Conservation (phyloP, 1,140 invertebrate genomes). For the Cyphomyrmex costatus region DNA sequence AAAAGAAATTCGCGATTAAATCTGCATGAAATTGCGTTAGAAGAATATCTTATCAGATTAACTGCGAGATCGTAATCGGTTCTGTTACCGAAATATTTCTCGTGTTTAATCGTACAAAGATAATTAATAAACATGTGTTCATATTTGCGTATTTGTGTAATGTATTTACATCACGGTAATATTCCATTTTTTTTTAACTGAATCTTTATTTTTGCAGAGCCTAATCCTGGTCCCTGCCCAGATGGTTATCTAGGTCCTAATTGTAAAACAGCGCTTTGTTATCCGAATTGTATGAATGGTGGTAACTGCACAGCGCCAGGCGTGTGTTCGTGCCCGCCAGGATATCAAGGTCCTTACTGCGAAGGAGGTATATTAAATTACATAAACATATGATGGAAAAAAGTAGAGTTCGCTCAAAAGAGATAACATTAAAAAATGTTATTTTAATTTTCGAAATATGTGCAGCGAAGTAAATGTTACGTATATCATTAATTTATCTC, state of each 20-base stretch:
- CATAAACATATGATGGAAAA: background rate
- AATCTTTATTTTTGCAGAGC: slow-evolving; percentile 88
- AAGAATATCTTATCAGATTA: slow-evolving; percentile 30
- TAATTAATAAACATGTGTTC: background rate
- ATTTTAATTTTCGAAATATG: background rate
- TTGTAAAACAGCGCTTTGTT: slow-evolving; percentile 95
- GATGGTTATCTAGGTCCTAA: slow-evolving; percentile 96
- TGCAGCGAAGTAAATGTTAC: background rate
- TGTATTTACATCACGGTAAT: background rate
- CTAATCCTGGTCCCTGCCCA: slow-evolving; percentile 95
- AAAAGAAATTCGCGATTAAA: background rate
- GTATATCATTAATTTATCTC: background rate
- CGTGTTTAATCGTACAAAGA: slow-evolving; percentile 11
- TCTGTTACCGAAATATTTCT: background rate
- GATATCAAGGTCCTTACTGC: slow-evolving; percentile 96
- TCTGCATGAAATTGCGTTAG: slow-evolving; percentile 27
- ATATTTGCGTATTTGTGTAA: background rate
- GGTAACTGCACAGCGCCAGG: slow-evolving; percentile 96
- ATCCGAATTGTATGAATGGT: slow-evolving; percentile 97
- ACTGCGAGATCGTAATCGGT: background rate
- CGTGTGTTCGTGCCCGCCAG: slow-evolving; percentile 93
- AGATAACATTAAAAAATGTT: background rate
- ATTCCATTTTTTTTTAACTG: slow-evolving; percentile 59
- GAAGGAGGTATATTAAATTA: slow-evolving; percentile 90
- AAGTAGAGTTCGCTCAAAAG: background rate